Percentiles rank a stretch among this genome's conserved stretches.
These are phyloP conservation scores for Pempheris klunzingeri DNA, from an alignment of 2,797 vertebrate species.

Conservation along the genomic window DNA sequence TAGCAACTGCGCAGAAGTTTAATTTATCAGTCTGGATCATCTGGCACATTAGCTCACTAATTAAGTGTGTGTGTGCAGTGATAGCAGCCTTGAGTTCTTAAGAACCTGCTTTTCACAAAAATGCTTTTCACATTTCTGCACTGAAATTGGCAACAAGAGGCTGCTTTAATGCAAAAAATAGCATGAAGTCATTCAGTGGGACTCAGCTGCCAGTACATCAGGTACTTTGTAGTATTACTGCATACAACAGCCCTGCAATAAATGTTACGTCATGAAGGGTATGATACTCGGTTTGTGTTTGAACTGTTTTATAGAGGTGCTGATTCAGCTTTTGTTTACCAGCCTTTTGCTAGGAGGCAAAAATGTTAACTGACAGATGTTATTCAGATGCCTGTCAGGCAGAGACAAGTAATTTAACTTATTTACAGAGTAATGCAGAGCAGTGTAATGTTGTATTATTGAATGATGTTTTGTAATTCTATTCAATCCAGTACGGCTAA, in stretches of 20 bases:
- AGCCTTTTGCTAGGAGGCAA: not conserved
- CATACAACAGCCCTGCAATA: not conserved
- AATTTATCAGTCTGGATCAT: not conserved
- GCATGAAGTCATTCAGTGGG: not conserved
- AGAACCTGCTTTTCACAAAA: not conserved
- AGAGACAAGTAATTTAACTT: not conserved
- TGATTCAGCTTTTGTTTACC: constrained; percentile 1
- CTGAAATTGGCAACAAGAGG: not conserved
- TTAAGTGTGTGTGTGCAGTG: not conserved
- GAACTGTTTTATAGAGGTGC: not conserved
- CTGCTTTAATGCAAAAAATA: not conserved
- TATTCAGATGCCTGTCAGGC: too few relatives aligned
- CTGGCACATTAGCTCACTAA: not conserved
- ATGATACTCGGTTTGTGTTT: not conserved
- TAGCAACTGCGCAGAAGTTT: not conserved
- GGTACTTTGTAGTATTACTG: not conserved
- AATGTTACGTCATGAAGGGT: not conserved
- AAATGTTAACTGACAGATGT: not conserved
- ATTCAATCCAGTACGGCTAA: not conserved
- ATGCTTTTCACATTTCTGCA: not conserved
- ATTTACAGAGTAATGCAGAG: not conserved
- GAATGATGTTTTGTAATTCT: not conserved
- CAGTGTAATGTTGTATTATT: not conserved
- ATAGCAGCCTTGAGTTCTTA: not conserved
- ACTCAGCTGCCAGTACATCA: not conserved